A percentile compares a stretch with the other conserved stretches of the same genome.
phyloP scores from a whole-genome alignment of 2,113 vertebrate species.

The Emydocephalus ijimae region DNA sequence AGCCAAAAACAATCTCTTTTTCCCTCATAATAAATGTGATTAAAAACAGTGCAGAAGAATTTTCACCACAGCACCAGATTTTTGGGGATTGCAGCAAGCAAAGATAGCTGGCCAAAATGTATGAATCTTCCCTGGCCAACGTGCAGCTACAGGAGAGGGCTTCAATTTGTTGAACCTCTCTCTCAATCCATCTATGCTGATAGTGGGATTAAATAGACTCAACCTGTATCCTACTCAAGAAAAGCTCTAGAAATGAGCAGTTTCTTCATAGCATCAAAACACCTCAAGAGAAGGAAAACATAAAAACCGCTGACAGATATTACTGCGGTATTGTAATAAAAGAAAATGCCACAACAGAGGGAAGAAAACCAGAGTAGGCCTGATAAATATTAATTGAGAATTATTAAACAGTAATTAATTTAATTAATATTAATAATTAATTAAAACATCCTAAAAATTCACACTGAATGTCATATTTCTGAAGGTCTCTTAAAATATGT shows the following conservation, averaged over 20 bases:
- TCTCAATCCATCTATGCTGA: neutral
- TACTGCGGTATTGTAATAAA: neutral
- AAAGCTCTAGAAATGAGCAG: neutral
- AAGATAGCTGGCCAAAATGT: neutral
- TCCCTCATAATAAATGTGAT: neutral
- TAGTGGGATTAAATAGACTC: neutral
- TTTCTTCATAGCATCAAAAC: neutral
- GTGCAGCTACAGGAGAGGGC: neutral
- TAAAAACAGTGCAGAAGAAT: neutral
- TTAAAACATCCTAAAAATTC: neutral
- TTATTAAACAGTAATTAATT: neutral
- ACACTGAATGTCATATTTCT: neutral
- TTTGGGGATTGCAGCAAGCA: neutral
- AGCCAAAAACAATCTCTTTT: neutral
- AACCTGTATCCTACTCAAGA: neutral
- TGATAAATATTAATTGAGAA: neutral
- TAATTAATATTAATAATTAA: neutral
- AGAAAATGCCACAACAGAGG: neutral
- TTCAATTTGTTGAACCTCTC: neutral
- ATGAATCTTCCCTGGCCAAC: neutral
- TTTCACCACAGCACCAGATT: neutral
- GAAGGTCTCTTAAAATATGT: neutral
- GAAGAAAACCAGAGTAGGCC: neutral
- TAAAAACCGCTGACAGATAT: neutral
- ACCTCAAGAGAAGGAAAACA: neutral